Evolutionary conservation across 1,140 invertebrate genomes (phyloP).

Genomic region (Parapsyche elsis): DNA sequence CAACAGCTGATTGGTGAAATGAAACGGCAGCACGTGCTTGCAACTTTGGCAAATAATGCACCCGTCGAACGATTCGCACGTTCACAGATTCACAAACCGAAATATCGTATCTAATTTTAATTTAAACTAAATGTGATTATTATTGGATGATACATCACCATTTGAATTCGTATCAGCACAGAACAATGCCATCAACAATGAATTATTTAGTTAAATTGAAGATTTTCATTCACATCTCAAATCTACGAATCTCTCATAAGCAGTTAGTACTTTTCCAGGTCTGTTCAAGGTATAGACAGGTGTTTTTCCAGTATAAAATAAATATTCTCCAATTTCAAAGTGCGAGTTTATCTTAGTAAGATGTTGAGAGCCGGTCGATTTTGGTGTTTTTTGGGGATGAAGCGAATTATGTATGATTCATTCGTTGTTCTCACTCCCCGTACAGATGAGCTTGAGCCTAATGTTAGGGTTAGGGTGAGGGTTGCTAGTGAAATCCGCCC

Average conservation of each 20-base stretch:
- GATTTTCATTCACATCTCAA: too few species aligned
- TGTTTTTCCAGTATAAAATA: too few species aligned
- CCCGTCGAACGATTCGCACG: not conserved
- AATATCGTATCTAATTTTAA: too few species aligned
- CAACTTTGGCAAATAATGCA: conserved; percentile 53
- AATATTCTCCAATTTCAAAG: too few species aligned
- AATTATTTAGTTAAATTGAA: too few species aligned
- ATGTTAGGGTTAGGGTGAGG: conserved; percentile 20
- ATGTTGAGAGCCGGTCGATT: not conserved
- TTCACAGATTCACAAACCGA: conserved; percentile 43
- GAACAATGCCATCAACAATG: too few species aligned
- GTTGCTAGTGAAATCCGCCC: not conserved
- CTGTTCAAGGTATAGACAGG: too few species aligned
- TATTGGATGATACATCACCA: too few species aligned
- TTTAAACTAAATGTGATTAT: too few species aligned
- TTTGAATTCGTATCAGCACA: too few species aligned
- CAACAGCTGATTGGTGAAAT: conserved; percentile 55
- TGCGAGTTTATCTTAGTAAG: not conserved
- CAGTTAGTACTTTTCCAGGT: too few species aligned
- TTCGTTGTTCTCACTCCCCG: conserved; percentile 55
- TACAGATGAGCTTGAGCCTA: not conserved
- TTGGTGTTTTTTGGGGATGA: conserved; percentile 54
- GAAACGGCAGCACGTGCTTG: conserved; percentile 52
- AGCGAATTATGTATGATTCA: conserved; percentile 57
- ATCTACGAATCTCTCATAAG: too few species aligned